A percentile compares a stretch with the other conserved stretches of the same genome.
Conservation (phyloP, 2,888 invertebrate genomes). For the Amblyjoppa fuscipennis region DNA sequence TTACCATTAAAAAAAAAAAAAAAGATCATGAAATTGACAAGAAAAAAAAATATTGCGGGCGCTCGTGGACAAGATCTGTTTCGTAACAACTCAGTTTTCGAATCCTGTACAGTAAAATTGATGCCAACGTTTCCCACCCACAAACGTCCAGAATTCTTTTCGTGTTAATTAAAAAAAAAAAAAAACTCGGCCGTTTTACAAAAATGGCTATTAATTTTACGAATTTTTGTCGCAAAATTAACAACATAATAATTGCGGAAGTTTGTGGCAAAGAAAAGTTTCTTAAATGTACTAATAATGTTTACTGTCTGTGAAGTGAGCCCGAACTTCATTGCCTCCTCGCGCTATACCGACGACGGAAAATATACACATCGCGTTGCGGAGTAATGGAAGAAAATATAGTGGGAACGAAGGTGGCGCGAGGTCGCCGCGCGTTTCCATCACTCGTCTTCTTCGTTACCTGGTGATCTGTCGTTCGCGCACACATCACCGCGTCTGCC, state of each 20-base stretch:
- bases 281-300: background rate
- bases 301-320: background rate
- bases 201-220: background rate
- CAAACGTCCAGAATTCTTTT: too few species aligned
- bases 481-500: conserved; percentile 22
- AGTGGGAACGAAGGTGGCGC: conserved; percentile 14
- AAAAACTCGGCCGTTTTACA: background rate
- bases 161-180: background rate
- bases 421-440: conserved; percentile 54
- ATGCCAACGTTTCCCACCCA: too few species aligned
- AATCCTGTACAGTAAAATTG: background rate
- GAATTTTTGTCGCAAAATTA: background rate
- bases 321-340: background rate
- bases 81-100: background rate
- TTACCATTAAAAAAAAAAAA: background rate
- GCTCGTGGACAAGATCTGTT: background rate
- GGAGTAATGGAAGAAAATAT: conserved; percentile 19
- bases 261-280: background rate
- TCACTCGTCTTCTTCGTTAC: conserved; percentile 35
- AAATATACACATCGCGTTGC: background rate
- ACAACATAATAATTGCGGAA: too few species aligned
- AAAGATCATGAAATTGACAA: background rate
- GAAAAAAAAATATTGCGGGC: too few species aligned
- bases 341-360: background rate
- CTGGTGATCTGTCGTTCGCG: conserved; percentile 29